A percentile compares a stretch with the other conserved stretches of the same genome.
Evolutionary conservation across 2,888 invertebrate species (phyloP).

Genomic region (Timema cristinae): DNA sequence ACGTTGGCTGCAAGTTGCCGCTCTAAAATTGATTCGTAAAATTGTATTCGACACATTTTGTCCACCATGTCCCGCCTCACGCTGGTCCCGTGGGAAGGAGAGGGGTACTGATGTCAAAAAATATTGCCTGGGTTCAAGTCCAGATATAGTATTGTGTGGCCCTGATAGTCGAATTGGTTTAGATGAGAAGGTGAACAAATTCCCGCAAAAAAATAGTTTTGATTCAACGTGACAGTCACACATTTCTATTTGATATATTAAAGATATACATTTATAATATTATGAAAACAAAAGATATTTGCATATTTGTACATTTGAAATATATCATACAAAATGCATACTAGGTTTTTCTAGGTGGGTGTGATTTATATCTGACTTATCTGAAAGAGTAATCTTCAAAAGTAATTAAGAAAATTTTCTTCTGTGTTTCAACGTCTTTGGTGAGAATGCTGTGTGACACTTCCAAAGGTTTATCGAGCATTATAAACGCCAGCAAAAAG

Average conservation of each 20-base stretch:
- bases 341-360: neutral
- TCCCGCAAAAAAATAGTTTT: neutral
- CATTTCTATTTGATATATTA: neutral
- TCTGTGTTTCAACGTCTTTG: constrained; percentile 6
- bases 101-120: too few species aligned
- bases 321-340: neutral
- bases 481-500: constrained; percentile 4
- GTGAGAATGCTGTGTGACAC: constrained; percentile 7
- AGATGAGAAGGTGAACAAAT: neutral
- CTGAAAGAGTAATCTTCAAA: neutral
- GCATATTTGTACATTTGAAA: neutral
- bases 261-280: constrained; percentile 6
- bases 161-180: neutral
- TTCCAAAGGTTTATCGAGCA: constrained; percentile 5
- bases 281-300: neutral
- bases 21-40: too few species aligned
- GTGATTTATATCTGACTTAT: neutral
- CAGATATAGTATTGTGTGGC: too few species aligned
- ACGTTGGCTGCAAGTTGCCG: too few species aligned
- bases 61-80: too few species aligned
- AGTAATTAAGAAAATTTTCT: neutral
- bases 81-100: too few species aligned
- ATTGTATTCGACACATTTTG: too few species aligned
- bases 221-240: neutral
- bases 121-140: too few species aligned